Percentiles rank a stretch among this genome's conserved stretches.
These are phyloP conservation scores for Oplegnathus fasciatus DNA, from an alignment of 2,113 vertebrate genomes.

Conservation along the genomic window DNA sequence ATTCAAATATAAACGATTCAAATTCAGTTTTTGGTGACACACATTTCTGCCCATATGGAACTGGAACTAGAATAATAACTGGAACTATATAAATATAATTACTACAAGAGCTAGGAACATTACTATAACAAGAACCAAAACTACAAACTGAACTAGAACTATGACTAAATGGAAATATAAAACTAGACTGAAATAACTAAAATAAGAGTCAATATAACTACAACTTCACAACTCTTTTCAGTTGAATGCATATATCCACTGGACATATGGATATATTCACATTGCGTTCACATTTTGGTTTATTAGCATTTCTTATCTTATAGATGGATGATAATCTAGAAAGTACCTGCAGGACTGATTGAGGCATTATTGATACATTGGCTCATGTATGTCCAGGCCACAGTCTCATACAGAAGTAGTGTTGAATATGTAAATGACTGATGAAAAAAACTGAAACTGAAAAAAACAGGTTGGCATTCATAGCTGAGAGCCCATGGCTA, in stretches of 20 bases:
- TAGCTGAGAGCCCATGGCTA: slow-evolving; percentile 47
- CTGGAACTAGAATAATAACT: neutral
- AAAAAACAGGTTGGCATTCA: slow-evolving; percentile 20
- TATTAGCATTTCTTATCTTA: neutral
- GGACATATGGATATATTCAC: neutral
- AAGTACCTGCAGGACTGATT: neutral
- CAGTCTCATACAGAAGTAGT: neutral
- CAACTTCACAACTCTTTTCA: neutral
- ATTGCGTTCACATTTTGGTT: neutral
- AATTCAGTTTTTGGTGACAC: no score
- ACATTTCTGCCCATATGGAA: no score
- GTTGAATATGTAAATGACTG: slow-evolving; percentile 16
- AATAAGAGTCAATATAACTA: neutral
- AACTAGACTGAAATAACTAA: neutral
- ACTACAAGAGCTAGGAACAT: neutral
- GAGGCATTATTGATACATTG: neutral
- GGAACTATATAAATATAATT: neutral
- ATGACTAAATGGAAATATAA: neutral
- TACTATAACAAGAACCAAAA: neutral
- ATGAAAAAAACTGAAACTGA: slow-evolving; percentile 9
- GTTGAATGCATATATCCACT: neutral
- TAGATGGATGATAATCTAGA: neutral
- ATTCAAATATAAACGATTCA: no score
- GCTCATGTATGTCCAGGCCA: neutral
- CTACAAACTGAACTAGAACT: no score